phyloP scores from a whole-genome alignment of 1,140 invertebrate genomes.

The Drosophila murphyi region DNA sequence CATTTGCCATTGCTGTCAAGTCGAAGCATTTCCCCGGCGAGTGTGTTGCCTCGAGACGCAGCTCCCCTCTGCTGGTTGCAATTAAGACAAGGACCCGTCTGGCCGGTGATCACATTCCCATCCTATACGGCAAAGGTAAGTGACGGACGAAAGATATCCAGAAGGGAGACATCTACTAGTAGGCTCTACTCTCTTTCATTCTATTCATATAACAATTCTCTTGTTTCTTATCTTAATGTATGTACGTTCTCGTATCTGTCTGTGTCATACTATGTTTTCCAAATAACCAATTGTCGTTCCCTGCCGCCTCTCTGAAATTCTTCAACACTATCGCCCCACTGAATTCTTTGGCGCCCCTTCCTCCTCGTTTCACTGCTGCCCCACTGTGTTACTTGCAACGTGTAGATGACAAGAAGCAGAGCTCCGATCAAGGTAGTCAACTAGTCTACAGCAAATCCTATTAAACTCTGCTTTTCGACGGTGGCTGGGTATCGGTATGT shows the following conservation, averaged over 20 bases:
- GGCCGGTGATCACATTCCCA: constrained; percentile 98
- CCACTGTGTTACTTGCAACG: constrained; percentile 36
- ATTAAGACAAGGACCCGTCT: constrained; percentile 97
- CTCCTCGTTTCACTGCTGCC: constrained; percentile 32
- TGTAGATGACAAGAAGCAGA: constrained; percentile 74
- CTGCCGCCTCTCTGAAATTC: constrained; percentile 17
- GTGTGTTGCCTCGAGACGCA: constrained; percentile 97
- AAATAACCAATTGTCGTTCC: constrained; percentile 46
- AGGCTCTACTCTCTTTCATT: background rate
- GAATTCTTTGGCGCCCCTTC: constrained; percentile 36
- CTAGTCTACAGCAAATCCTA: constrained; percentile 26
- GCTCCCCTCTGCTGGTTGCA: constrained; percentile 97
- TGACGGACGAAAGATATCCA: background rate
- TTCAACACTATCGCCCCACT: constrained; percentile 33
- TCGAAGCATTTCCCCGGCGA: constrained; percentile 98
- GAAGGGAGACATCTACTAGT: background rate
- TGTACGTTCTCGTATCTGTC: constrained; percentile 33
- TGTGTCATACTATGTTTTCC: constrained; percentile 43
- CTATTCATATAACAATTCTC: constrained; percentile 12
- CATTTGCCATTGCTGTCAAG: constrained; percentile 99
- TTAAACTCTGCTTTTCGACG: background rate
- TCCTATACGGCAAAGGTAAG: constrained; percentile 91
- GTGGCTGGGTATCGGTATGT: constrained; percentile 24
- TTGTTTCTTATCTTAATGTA: constrained; percentile 11
- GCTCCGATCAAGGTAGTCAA: constrained; percentile 74